Percentiles rank a stretch among this genome's conserved stretches.
These are phyloP conservation scores for Platyura marginata DNA, from an alignment of 1,140 invertebrate genomes.

Conservation along the genomic window DNA sequence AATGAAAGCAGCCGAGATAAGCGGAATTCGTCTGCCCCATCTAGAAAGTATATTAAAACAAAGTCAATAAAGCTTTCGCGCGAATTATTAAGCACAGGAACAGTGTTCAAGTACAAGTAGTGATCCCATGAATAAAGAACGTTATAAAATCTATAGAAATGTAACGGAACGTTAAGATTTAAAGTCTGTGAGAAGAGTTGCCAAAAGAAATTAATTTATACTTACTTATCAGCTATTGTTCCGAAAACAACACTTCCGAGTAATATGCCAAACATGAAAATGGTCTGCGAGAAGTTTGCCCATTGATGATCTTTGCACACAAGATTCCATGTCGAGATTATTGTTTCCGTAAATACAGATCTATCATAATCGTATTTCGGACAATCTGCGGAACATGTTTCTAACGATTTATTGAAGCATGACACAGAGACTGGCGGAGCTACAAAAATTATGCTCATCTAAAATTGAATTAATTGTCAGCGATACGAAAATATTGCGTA, in stretches of 20 bases:
- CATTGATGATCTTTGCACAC: slow-evolving; percentile 42
- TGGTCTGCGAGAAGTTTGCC: slow-evolving; percentile 48
- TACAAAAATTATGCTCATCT: slow-evolving; percentile 37
- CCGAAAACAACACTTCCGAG: slow-evolving; percentile 39
- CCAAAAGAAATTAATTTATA: slow-evolving; percentile 6
- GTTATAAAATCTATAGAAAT: too few species aligned
- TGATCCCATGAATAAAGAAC: too few species aligned
- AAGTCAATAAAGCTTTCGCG: slow-evolving; percentile 2
- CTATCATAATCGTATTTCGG: slow-evolving; percentile 35
- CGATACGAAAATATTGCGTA: too few species aligned
- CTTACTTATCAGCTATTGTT: slow-evolving; percentile 50
- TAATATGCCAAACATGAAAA: slow-evolving; percentile 58
- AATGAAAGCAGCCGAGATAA: slow-evolving; percentile 31
- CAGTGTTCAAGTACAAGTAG: too few species aligned
- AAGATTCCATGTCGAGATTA: slow-evolving; percentile 54
- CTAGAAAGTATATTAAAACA: slow-evolving; percentile 20
- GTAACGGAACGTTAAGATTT: too few species aligned
- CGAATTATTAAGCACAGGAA: too few species aligned
- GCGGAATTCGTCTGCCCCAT: slow-evolving; percentile 32
- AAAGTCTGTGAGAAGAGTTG: slow-evolving; percentile 1
- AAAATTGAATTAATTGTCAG: background rate
- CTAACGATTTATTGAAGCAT: slow-evolving; percentile 20
- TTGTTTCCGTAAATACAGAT: slow-evolving; percentile 45
- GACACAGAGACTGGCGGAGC: slow-evolving; percentile 33
- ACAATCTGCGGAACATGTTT: slow-evolving; percentile 30